phyloP scores from a whole-genome alignment of 2,797 vertebrate genomes.

The Hoplostethus atlanticus region DNA sequence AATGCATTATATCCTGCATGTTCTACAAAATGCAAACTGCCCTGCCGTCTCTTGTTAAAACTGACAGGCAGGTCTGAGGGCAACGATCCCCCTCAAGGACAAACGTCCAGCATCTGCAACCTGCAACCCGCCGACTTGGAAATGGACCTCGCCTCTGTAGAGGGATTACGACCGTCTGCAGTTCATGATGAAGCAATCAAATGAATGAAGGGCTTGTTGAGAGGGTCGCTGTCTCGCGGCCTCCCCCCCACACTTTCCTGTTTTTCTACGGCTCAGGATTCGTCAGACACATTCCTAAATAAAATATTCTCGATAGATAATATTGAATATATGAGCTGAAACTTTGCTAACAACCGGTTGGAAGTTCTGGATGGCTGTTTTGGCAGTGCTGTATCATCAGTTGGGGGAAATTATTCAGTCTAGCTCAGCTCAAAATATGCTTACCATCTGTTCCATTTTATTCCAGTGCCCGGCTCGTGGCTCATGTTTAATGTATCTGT shows the following conservation, averaged over 20 bases:
- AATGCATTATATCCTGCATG: conserved; percentile 33
- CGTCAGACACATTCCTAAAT: background rate
- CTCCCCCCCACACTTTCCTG: conserved; percentile 8
- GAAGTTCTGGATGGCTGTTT: conserved; percentile 62
- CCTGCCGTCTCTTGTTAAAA: conserved; percentile 56
- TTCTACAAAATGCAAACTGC: conserved; percentile 52
- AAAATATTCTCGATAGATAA: conserved; percentile 3
- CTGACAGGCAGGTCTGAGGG: conserved; percentile 71
- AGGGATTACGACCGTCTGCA: background rate
- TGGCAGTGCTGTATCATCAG: conserved; percentile 74
- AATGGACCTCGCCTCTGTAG: conserved; percentile 40
- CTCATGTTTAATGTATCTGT: conserved; percentile 84
- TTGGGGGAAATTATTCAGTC: conserved; percentile 76
- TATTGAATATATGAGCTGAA: conserved; percentile 28
- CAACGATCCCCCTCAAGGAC: conserved; percentile 74
- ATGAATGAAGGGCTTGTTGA: background rate
- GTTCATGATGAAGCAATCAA: conserved; percentile 26
- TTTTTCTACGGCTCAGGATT: conserved; percentile 10
- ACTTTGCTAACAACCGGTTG: conserved; percentile 58
- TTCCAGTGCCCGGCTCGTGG: conserved; percentile 69
- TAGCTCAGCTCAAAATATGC: conserved; percentile 81
- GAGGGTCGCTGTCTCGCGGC: background rate
- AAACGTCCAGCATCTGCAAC: conserved; percentile 53
- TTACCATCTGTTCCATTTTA: conserved; percentile 84
- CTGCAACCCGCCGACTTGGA: conserved; percentile 63